A percentile compares a stretch with the other conserved stretches of the same genome.
These are phyloP conservation scores for Acrocephalus scirpaceus DNA, from an alignment of 2,797 vertebrate genomes.

Conservation along the genomic window DNA sequence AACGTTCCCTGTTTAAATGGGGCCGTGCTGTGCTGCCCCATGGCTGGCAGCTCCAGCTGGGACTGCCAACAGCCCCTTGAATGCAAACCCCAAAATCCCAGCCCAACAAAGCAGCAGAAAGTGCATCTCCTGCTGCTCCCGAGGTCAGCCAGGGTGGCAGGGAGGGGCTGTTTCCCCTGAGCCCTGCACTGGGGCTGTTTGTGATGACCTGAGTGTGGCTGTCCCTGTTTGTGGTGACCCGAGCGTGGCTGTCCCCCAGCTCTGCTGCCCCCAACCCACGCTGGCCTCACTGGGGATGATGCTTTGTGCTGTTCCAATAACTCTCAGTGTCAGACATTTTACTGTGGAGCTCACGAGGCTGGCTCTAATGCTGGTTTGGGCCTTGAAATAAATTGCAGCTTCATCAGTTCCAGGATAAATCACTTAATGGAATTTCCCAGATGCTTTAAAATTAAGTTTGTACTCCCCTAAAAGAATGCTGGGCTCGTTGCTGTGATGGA, in stretches of 20 bases:
- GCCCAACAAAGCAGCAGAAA: no score
- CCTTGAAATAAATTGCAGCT: slow-evolving; percentile 59
- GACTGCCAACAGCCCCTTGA: no score
- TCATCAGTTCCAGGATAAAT: slow-evolving; percentile 65
- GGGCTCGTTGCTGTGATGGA: slow-evolving; percentile 15
- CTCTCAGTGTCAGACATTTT: slow-evolving; percentile 48
- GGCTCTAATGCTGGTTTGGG: slow-evolving; percentile 25
- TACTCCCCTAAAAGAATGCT: slow-evolving; percentile 31
- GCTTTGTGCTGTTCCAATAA: background rate
- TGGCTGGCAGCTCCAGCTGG: no score
- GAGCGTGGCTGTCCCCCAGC: no score
- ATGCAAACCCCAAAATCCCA: no score
- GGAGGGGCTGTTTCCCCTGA: background rate
- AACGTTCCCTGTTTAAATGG: background rate
- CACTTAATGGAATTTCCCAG: slow-evolving; percentile 50
- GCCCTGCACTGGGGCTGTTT: background rate
- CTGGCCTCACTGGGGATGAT: background rate
- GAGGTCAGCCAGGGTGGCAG: no score
- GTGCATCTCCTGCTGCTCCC: no score
- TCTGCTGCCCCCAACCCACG: background rate
- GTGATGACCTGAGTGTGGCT: background rate
- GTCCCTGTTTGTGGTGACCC: background rate
- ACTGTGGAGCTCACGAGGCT: slow-evolving; percentile 32
- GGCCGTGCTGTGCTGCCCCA: no score
- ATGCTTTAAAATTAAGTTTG: slow-evolving; percentile 47